Base-by-base conservation (phyloP, 2,888 invertebrate genomes). In the Drosophila incognita region DNA sequence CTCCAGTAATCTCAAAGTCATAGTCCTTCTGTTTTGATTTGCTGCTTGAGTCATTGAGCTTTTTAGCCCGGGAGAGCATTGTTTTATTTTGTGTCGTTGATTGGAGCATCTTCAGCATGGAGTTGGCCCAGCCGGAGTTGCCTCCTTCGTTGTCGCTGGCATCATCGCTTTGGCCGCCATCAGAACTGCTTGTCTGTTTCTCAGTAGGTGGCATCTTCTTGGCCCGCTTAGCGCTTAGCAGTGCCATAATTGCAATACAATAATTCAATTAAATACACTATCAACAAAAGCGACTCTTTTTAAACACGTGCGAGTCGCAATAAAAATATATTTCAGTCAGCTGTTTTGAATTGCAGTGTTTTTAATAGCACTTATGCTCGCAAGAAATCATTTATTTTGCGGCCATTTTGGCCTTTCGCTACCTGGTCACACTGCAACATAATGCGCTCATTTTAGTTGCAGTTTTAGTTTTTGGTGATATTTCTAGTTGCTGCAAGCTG, bases 71-170 rank as follows among this genome's bases (percentile, higher is more conserved):
- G 0, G 97, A 96, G 42, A 98, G 92, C 0, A 97, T 96, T 62
- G 96, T 93, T 0, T 95, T 94, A 91, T 96, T 97, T 83, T 96
- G 96, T 49, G 95, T 94, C 92, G 96, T 96, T 0, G 97, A 96
- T 69, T 95, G 95, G 31, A 98, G 94, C 78, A 98, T 96, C 93
- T 97, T 97, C 10, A 95, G 94, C 90, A 98, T 95, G 0, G 96
- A 97, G 93, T 97, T 96, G 2, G 97, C 97, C 97, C 97, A 97
- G 4, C 96, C 96, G 74, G 94, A 93, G 92, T 97, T 97, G 0
- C 94, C 94, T 40, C 31, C 57, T 18, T 82, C 81, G 1, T 40
- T 75, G 2, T 53, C 64, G 54, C 71, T 64, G 1, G 24, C 71
- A 2, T 48, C 71, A 2, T 46, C 68, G 38, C 70, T 74, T n/a